phyloP scores from a whole-genome alignment of 2,113 vertebrate genomes.

The Tretioscincus oriximinensis region DNA sequence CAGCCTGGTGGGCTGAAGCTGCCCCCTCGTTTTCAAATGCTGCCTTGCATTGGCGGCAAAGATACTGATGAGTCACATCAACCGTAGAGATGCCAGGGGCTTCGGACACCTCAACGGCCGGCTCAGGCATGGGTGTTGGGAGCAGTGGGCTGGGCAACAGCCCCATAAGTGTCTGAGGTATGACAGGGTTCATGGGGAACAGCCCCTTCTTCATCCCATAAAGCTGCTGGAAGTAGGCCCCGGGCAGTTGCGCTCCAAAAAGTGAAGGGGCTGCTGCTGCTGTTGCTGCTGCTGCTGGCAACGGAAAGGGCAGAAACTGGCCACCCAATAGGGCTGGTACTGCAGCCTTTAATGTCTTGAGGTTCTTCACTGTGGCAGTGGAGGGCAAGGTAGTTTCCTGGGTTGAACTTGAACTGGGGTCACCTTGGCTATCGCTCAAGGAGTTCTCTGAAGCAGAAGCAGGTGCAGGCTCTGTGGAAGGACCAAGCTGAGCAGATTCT shows the following conservation, averaged over 20 bases:
- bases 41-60: slow-evolving; percentile 72
- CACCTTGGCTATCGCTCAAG: slow-evolving; percentile 22
- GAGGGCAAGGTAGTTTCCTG: slow-evolving; percentile 50
- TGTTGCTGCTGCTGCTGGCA: slow-evolving; percentile 53
- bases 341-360: slow-evolving; percentile 67
- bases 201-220: slow-evolving; percentile 74
- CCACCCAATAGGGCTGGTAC: slow-evolving; percentile 67
- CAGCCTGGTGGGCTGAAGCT: slow-evolving; percentile 66
- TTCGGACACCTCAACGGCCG: slow-evolving; percentile 49
- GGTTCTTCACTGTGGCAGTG: slow-evolving; percentile 62
- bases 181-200: slow-evolving; percentile 71
- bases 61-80: slow-evolving; percentile 71
- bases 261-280: slow-evolving; percentile 56
- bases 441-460: slow-evolving; percentile 24
- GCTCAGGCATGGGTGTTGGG: slow-evolving; percentile 55
- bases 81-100: slow-evolving; percentile 69
- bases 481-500: slow-evolving; percentile 38
- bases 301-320: slow-evolving; percentile 68
- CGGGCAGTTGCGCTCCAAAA: slow-evolving; percentile 69
- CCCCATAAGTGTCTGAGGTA: slow-evolving; percentile 75
- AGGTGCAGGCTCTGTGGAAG: slow-evolving; percentile 25
- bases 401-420: slow-evolving; percentile 46
- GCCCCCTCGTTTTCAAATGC: slow-evolving; percentile 68
- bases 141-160: slow-evolving; percentile 69
- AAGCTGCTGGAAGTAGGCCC: slow-evolving; percentile 73